Conservation (phyloP, 2,113 vertebrate genomes). For the Danio rerio region DNA sequence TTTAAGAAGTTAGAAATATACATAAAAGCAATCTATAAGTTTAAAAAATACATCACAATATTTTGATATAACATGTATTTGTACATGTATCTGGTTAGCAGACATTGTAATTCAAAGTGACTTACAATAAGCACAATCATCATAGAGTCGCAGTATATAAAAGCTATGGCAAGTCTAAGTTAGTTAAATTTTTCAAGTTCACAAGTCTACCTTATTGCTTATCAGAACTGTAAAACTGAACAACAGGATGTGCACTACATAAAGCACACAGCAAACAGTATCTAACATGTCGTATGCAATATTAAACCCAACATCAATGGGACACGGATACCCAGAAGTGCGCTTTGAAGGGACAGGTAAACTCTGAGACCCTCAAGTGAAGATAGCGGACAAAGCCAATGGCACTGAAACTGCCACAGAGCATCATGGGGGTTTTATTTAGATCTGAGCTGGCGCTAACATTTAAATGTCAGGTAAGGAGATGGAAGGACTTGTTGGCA, state of each 20-base stretch:
- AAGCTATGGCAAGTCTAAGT: too few relatives aligned
- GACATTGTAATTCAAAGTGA: too few relatives aligned
- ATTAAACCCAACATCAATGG: neutral
- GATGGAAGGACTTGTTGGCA: conserved; percentile 63
- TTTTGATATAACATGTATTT: too few relatives aligned
- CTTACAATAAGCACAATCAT: too few relatives aligned
- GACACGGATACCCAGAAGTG: neutral
- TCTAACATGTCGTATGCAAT: neutral
- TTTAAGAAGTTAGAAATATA: too few relatives aligned
- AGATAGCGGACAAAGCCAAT: conserved; percentile 34
- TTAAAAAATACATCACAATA: too few relatives aligned
- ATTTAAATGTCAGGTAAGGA: conserved; percentile 74
- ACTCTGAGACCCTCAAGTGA: conserved; percentile 1
- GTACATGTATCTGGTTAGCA: too few relatives aligned
- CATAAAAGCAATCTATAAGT: too few relatives aligned
- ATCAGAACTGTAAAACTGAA: neutral
- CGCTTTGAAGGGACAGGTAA: conserved; percentile 45
- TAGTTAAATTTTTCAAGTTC: too few relatives aligned
- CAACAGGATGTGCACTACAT: neutral
- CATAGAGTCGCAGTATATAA: too few relatives aligned
- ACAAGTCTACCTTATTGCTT: neutral
- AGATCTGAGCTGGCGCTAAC: conserved; percentile 65
- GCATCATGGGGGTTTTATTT: conserved; percentile 57
- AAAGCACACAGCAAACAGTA: conserved; percentile 3
- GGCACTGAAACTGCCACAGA: conserved; percentile 55